Conservation (phyloP, 2,797 vertebrate species). For the Catamblyrhynchus diadema region DNA sequence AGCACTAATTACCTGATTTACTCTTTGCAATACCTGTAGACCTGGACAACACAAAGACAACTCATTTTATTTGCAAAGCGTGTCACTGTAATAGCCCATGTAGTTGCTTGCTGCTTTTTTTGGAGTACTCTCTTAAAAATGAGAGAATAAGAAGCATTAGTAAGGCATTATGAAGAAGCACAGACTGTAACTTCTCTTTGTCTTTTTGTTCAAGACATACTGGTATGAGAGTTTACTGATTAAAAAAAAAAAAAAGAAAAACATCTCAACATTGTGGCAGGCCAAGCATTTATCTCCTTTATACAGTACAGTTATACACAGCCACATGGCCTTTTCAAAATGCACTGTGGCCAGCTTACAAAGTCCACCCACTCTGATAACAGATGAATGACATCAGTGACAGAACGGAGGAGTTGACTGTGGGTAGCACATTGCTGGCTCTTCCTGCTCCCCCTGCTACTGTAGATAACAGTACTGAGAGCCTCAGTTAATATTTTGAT, state of each 20-base stretch:
- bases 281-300: not conserved
- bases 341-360: not conserved
- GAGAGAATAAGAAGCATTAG: not conserved
- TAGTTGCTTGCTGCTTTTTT: not conserved
- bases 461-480: not conserved
- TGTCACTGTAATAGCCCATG: not conserved
- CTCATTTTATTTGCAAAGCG: not conserved
- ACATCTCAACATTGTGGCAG: not conserved
- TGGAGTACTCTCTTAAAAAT: not conserved
- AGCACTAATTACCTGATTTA: not conserved
- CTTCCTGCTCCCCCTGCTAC: not conserved
- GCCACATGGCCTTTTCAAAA: not conserved
- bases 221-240: accelerated
- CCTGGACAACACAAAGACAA: not conserved
- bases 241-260: not conserved
- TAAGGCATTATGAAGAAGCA: not conserved
- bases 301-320: not conserved
- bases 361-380: conserved; percentile 12
- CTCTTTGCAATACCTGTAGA: not conserved
- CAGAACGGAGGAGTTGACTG: not conserved
- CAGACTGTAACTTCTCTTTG: not conserved
- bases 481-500: not conserved
- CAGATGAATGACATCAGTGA: not conserved
- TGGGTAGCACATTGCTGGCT: not conserved
- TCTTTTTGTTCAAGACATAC: not conserved